Evolutionary conservation across 2,797 vertebrate genomes (phyloP).

Genomic region (Sylvia borin): DNA sequence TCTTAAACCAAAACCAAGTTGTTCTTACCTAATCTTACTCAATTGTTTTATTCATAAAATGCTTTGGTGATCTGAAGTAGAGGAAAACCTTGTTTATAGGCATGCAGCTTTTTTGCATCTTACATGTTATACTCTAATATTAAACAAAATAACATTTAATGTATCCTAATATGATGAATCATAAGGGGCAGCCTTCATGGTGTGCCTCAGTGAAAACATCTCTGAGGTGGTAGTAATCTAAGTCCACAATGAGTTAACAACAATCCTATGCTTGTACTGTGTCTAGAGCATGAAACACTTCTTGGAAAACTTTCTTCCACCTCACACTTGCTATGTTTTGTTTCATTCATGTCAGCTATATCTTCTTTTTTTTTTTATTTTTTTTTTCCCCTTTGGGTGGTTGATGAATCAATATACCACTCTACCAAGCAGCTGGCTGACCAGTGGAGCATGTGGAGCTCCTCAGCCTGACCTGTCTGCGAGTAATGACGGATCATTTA

Average conservation of each 20-base stretch:
- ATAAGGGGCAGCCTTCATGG: background rate
- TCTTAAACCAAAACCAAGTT: background rate
- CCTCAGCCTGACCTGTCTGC: background rate
- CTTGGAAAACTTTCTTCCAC: background rate
- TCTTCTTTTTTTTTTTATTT: fast-evolving
- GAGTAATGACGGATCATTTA: background rate
- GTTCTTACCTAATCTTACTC: background rate
- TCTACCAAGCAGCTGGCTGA: background rate
- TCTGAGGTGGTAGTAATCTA: background rate
- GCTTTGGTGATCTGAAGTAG: background rate
- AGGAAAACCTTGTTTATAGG: background rate
- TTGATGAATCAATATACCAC: background rate
- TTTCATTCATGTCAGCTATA: background rate
- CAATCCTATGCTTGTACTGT: background rate
- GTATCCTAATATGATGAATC: background rate
- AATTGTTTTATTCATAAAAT: background rate
- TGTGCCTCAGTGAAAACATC: background rate
- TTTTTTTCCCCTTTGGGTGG: fast-evolving
- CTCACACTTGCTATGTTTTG: background rate
- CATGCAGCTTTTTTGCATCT: background rate
- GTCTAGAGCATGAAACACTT: background rate
- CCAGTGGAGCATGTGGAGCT: background rate
- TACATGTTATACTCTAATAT: background rate
- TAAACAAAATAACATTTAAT: background rate
- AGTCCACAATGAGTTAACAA: background rate